Evolutionary conservation across 2,888 invertebrate species (phyloP), one percentile per base, ranked within the genome.

Genomic region (Drosophila niveifrons): DNA sequence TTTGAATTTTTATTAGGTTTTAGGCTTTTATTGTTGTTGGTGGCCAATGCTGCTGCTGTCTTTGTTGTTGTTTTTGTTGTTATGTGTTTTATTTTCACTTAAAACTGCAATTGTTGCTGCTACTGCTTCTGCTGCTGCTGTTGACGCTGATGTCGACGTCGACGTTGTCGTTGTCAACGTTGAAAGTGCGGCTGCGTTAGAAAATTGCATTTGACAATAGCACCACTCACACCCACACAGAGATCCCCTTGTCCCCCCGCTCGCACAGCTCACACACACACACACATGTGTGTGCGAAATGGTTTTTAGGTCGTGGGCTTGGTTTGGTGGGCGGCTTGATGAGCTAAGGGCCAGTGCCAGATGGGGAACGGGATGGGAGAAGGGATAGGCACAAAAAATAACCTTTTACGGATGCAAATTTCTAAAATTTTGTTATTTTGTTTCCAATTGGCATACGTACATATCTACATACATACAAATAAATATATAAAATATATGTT

Each of bases 1-100:
- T 90, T 90, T 90, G 90, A 89, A 91, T 91, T 91, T 90, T 90
- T 90, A 91, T 90, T 91, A 90, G 90, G 84, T 90, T 90, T 90
- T 91, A 90, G 90, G 87, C 87, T 78, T 79, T 84, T 80, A 83
- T 84, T 84, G 75, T 83, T 75, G 75, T 78, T 75, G 75, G 53
- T 75, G 75, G 53, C 55, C 47, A 36, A 39, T 64, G 44, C 56
- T 71, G 62, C 50, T 51, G 55, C 18, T 61, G 47, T 10, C 31
- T 31, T 56, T 73, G 57, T 53, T 62, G 39, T 39, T 65, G 28
- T 53, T 70, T 9, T 57, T 75, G 34, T 64, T 82, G 71, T 78
- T 74, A 66, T 82, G 67, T 68, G 66, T 74, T 81, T 76, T 76
- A 79, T 79, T 78, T 78, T 71, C 76, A 73, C 73, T 80, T 75